Percentiles rank a stretch among this genome's conserved stretches.
phyloP scores from a whole-genome alignment of 2,888 invertebrate genomes.

The Malacosoma neustria region DNA sequence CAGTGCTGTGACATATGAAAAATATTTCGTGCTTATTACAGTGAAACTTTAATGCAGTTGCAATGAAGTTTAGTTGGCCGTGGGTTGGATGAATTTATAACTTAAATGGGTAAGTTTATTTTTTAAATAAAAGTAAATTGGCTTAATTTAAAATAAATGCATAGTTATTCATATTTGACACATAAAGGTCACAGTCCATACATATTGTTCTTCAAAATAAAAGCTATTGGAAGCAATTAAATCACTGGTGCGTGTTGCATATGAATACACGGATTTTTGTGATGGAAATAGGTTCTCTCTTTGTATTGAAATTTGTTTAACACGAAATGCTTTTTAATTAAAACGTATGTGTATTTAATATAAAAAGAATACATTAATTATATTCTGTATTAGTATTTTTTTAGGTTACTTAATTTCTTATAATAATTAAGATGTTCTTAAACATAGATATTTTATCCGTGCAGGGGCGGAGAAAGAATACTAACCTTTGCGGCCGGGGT shows the following conservation, averaged over 20 bases:
- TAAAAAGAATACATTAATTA: too few species aligned
- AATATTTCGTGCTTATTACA: not conserved
- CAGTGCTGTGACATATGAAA: constrained; percentile 1
- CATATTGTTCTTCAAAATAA: not conserved
- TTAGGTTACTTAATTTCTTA: too few species aligned
- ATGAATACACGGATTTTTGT: too few species aligned
- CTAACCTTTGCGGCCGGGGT: too few species aligned
- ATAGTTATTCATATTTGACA: not conserved
- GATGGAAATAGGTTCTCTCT: too few species aligned
- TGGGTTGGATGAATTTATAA: not conserved
- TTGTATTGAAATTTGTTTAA: too few species aligned
- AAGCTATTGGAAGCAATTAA: not conserved
- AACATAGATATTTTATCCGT: too few species aligned
- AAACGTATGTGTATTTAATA: too few species aligned
- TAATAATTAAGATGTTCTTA: too few species aligned
- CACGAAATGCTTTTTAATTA: too few species aligned
- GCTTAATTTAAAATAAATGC: not conserved
- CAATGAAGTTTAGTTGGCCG: not conserved
- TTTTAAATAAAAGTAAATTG: not conserved
- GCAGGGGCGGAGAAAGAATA: too few species aligned
- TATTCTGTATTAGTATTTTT: too few species aligned
- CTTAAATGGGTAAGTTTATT: not conserved
- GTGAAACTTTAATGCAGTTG: not conserved
- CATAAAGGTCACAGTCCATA: not conserved
- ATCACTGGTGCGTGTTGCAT: not conserved